phyloP scores from a whole-genome alignment of 2,888 invertebrate species.

The Trissolcus brochymenae region DNA sequence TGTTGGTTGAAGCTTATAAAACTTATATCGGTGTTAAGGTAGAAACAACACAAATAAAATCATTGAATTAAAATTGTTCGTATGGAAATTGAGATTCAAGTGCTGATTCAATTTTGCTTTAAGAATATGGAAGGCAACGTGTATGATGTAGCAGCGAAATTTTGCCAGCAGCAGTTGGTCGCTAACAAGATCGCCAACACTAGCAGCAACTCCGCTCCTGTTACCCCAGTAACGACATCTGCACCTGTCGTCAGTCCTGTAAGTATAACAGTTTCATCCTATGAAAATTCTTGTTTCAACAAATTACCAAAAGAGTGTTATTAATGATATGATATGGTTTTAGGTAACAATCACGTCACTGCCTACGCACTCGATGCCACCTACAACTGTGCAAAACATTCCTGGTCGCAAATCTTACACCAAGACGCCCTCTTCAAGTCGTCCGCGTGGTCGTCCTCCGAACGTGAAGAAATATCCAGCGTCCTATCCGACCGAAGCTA shows the following conservation, averaged over 20 bases:
- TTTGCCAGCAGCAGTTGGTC: slow-evolving; percentile 82
- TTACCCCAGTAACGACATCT: slow-evolving; percentile 26
- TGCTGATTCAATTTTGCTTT: no score
- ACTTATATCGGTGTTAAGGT: slow-evolving; percentile 80
- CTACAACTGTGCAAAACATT: slow-evolving; percentile 25
- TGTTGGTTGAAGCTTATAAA: slow-evolving; percentile 85
- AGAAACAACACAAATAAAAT: not conserved
- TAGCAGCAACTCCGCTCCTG: slow-evolving; percentile 43
- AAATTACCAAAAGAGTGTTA: no score
- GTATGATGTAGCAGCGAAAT: slow-evolving; percentile 83
- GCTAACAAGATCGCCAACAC: slow-evolving; percentile 79
- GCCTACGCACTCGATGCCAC: not conserved
- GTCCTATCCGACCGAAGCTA: slow-evolving; percentile 60
- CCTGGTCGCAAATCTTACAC: slow-evolving; percentile 63
- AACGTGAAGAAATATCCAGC: slow-evolving; percentile 71
- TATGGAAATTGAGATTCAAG: slow-evolving; percentile 5
- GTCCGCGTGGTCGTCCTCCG: slow-evolving; percentile 78
- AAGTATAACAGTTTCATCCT: slow-evolving; percentile 23
- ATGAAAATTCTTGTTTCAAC: no score
- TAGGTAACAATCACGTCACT: not conserved
- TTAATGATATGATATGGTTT: not conserved
- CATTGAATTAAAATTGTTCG: slow-evolving; percentile 5
- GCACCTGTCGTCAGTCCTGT: slow-evolving; percentile 64
- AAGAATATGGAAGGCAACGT: slow-evolving; percentile 79
- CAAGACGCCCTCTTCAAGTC: slow-evolving; percentile 70